Evolutionary conservation across 1,140 invertebrate species (phyloP).

Genomic region (Cyphomyrmex costatus): DNA sequence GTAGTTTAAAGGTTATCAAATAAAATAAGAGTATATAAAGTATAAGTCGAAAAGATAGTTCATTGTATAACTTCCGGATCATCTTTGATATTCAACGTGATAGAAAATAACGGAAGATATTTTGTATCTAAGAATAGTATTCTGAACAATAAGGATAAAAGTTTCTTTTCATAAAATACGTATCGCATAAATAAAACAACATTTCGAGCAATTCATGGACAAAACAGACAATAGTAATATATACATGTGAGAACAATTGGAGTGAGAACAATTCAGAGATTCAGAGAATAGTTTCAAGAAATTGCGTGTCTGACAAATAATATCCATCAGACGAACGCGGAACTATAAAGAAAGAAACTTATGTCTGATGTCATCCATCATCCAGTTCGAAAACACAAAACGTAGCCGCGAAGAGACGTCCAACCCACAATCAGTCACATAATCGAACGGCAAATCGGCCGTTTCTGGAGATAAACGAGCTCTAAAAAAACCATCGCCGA

Average conservation of each 20-base stretch:
- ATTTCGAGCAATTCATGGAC: neutral
- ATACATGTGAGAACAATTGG: too few relatives aligned
- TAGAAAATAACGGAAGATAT: neutral
- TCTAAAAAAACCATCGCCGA: neutral
- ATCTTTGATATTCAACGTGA: neutral
- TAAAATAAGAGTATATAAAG: conserved; percentile 17
- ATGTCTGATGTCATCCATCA: neutral
- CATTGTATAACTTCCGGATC: neutral
- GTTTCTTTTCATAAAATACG: neutral
- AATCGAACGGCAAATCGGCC: conserved; percentile 22
- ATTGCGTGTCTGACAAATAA: neutral
- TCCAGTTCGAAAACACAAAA: neutral
- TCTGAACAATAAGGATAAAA: neutral
- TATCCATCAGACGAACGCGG: neutral
- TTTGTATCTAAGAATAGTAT: neutral
- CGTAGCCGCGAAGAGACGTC: neutral
- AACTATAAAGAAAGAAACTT: neutral
- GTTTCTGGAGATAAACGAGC: conserved; percentile 29
- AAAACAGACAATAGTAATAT: neutral
- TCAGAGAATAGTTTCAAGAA: neutral
- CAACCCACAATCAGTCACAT: neutral
- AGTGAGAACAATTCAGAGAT: conserved; percentile 1
- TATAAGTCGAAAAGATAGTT: conserved; percentile 18
- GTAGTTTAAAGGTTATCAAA: conserved; percentile 49
- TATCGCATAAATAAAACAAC: neutral